Evolutionary conservation across 1,140 invertebrate species (phyloP).

Genomic region (Neoseiulus cucumeris): DNA sequence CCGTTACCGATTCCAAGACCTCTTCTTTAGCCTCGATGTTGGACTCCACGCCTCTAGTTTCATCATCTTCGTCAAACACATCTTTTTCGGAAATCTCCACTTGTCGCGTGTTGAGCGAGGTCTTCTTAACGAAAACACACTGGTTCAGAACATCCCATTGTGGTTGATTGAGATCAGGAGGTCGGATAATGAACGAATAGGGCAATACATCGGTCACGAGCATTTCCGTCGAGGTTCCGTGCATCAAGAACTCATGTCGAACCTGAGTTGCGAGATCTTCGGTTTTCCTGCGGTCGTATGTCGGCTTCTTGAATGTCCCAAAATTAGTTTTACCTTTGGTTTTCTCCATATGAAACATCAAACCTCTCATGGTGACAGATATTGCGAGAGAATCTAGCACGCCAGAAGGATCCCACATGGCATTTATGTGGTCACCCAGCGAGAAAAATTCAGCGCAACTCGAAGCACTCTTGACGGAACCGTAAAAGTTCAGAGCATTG

Average conservation of each 20-base stretch:
- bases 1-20: background rate
- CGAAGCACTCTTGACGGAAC: background rate
- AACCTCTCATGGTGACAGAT: background rate
- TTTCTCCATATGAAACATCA: slow-evolving; percentile 3
- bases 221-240: background rate
- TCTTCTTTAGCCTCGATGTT: background rate
- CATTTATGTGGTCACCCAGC: background rate
- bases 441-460: background rate
- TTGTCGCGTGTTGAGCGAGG: background rate
- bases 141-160: slow-evolving; percentile 7
- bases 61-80: background rate
- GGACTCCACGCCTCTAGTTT: too few relatives aligned
- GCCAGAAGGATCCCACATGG: background rate
- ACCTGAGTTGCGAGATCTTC: background rate
- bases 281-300: background rate
- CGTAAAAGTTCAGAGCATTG: background rate
- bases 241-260: background rate
- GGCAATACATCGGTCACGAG: background rate
- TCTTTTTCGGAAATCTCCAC: background rate
- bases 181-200: background rate
- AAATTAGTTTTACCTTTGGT: background rate
- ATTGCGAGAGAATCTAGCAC: background rate
- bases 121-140: background rate
- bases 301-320: slow-evolving; percentile 1
- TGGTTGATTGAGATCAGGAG: background rate